Evolutionary conservation across 2,888 invertebrate species (phyloP).

Genomic region (Acleris literana): DNA sequence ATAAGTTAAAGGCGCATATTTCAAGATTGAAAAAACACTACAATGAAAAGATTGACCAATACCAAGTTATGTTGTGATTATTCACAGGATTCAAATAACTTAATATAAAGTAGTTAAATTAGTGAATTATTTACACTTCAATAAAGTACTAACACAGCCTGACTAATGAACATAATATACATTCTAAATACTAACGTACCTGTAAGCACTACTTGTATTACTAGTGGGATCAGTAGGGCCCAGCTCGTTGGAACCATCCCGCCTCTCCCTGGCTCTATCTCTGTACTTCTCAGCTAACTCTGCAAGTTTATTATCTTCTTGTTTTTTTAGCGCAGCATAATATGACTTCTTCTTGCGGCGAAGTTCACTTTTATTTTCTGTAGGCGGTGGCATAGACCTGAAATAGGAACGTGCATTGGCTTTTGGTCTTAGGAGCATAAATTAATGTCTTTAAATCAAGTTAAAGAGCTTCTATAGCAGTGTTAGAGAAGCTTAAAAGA

Average conservation of each 20-base stretch:
- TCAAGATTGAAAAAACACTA: no score
- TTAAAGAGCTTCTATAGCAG: constrained; percentile 37
- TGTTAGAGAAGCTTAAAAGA: not conserved
- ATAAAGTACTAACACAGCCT: no score
- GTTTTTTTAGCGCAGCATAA: constrained; percentile 96
- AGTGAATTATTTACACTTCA: no score
- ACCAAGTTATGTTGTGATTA: no score
- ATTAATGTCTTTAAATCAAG: not conserved
- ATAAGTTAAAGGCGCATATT: no score
- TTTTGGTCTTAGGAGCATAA: not conserved
- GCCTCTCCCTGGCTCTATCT: constrained; percentile 94
- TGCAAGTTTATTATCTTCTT: constrained; percentile 97
- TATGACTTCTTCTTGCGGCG: constrained; percentile 97
- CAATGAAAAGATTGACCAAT: no score
- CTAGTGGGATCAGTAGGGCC: constrained; percentile 92
- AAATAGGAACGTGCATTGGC: not conserved
- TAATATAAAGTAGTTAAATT: no score
- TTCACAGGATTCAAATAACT: no score
- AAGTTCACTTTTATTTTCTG: constrained; percentile 91
- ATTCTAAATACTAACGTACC: constrained; percentile 48
- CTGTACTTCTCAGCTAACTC: constrained; percentile 97
- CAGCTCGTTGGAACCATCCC: constrained; percentile 94
- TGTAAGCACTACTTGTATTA: constrained; percentile 91
- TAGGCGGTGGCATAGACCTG: constrained; percentile 78
- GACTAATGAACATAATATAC: not conserved